Base-by-base conservation (phyloP, 1,140 invertebrate genomes). In the Drosophila fuyamai region DNA sequence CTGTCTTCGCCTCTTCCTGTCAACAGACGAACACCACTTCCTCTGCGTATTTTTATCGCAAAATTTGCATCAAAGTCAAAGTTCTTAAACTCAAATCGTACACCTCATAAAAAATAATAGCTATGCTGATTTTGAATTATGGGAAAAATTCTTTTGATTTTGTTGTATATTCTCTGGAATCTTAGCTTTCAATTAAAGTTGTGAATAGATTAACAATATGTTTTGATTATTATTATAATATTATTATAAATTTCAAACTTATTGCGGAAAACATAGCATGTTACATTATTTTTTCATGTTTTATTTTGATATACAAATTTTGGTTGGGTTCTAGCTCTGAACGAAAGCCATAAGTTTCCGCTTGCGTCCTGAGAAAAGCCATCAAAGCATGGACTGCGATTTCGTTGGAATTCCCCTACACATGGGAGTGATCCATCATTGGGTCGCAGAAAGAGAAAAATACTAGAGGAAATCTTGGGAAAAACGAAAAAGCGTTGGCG, bases 401-500 rank as follows among this genome's bases (percentile, higher is more conserved):
- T 88, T 88, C 76, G 2, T 46, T 77, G 83, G 84, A 89, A 88
- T 89, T 89, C 78, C 56, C 65, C 60, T 41, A 38, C 47, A 46
- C 18, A 44, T 58, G 68, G 43, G 62, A 72, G 71, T 82, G 71
- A 86, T 86, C 79, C 67, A 85, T 85, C 83, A 72, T 55, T 55
- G 51, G 41, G 50, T 43, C 35, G 46, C 46, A 36, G 27, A 55
- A 40, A 54, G 23, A 71, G 0, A 43, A 23, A 55, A 44, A 66
- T 71, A 71, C 50, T 35, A 56, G 48, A 50, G 55, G 56, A 67
- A 63, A 76, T 85, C 83, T 85, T 81, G 80, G 79, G 78, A 81
- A 84, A 76, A 85, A 81, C 78, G 66, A 84, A 72, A 72, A 76
- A 85, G 80, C 84, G 84, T 88, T 78, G 83, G 76, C 84, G 84